phyloP scores from a whole-genome alignment of 2,888 invertebrate species.

The Eilema sororculum region DNA sequence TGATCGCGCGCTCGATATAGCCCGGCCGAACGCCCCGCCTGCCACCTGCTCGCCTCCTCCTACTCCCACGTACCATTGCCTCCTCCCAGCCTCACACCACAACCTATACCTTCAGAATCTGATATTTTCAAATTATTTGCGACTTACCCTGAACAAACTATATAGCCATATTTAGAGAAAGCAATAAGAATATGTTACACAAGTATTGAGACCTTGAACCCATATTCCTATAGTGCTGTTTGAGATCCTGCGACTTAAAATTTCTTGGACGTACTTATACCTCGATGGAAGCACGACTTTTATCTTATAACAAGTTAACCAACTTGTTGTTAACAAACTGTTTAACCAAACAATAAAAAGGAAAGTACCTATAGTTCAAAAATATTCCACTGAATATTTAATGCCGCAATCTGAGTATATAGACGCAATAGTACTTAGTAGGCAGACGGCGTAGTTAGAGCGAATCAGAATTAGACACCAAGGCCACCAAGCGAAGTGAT shows the following conservation, averaged over 20 bases:
- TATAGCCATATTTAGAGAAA: not conserved
- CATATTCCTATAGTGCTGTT: not conserved
- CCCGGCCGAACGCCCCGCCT: slow-evolving; percentile 65
- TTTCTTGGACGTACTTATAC: not conserved
- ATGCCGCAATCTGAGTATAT: slow-evolving; percentile 44
- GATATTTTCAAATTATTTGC: slow-evolving; percentile 66
- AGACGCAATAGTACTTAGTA: slow-evolving; percentile 66
- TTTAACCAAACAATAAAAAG: not conserved
- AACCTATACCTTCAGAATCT: slow-evolving; percentile 59
- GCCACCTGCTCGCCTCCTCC: slow-evolving; percentile 46
- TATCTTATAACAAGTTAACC: not conserved
- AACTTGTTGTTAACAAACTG: no score
- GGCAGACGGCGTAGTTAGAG: slow-evolving; percentile 80
- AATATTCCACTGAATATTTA: slow-evolving; percentile 46
- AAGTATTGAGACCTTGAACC: not conserved
- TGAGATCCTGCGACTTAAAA: not conserved
- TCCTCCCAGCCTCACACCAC: slow-evolving; percentile 58
- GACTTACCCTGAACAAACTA: slow-evolving; percentile 32
- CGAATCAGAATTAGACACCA: slow-evolving; percentile 83
- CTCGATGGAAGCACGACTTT: not conserved
- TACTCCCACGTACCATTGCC: slow-evolving; percentile 53
- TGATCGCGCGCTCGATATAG: slow-evolving; percentile 86
- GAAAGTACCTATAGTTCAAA: slow-evolving; percentile 22
- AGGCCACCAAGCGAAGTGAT: slow-evolving; percentile 78
- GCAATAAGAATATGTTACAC: not conserved